Percentiles rank a stretch among this genome's conserved stretches.
These are phyloP conservation scores for Pomacea canaliculata DNA, from an alignment of 2,888 invertebrate genomes.

Conservation along the genomic window DNA sequence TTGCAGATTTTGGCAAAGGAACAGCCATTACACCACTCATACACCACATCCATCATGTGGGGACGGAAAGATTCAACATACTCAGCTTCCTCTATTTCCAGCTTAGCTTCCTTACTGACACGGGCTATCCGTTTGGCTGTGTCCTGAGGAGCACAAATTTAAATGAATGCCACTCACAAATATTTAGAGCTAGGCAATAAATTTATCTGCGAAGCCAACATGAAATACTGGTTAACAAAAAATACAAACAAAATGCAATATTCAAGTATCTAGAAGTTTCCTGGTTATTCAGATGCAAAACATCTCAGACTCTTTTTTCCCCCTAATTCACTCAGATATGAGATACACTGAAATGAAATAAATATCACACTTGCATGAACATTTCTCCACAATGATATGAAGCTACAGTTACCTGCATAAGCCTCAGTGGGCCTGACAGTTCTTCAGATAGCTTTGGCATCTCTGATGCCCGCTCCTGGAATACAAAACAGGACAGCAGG, in stretches of 20 bases:
- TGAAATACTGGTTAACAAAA: no score
- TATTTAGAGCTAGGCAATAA: no score
- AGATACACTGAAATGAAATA: no score
- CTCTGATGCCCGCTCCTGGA: slow-evolving; percentile 85
- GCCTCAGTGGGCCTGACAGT: slow-evolving; percentile 86
- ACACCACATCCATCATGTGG: slow-evolving; percentile 96
- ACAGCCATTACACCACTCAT: slow-evolving; percentile 94
- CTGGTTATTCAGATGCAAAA: no score
- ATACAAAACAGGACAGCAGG: slow-evolving; percentile 72
- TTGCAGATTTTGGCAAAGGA: slow-evolving; percentile 92
- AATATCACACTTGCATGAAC: no score
- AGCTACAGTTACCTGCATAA: slow-evolving; percentile 78
- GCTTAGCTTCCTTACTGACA: slow-evolving; percentile 77
- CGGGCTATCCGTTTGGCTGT: slow-evolving; percentile 76
- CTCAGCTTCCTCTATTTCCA: slow-evolving; percentile 83
- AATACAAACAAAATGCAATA: no score
- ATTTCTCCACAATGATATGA: no score
- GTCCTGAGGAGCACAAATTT: slow-evolving; percentile 75
- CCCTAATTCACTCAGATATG: no score
- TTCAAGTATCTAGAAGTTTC: no score
- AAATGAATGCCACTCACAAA: no score
- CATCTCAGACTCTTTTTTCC: no score
- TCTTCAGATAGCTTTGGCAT: slow-evolving; percentile 87
- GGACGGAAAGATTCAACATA: slow-evolving; percentile 95
- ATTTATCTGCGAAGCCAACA: no score